Evolutionary conservation across 92 coral and sea anemone genomes (phyloP).

Genomic region (Chrysogorgia sp.): DNA sequence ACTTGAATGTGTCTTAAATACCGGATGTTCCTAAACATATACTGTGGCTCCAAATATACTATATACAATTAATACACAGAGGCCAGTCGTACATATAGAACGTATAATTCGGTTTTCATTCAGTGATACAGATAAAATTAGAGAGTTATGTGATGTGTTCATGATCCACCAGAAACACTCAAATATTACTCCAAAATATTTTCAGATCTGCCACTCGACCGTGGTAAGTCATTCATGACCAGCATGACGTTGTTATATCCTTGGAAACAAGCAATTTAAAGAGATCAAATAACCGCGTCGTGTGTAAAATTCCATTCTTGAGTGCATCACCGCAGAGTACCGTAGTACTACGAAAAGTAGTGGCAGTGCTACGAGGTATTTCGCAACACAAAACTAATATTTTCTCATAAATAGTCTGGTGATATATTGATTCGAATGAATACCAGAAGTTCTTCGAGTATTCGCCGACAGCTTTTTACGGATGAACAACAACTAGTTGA

Average conservation of each 20-base stretch:
- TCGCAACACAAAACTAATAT: not conserved
- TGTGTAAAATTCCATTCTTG: slow-evolving; percentile 39
- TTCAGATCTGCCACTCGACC: not conserved
- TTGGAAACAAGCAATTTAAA: slow-evolving; percentile 44
- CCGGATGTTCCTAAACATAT: slow-evolving; percentile 19
- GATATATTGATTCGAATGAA: slow-evolving; percentile 18
- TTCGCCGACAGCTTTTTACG: slow-evolving; percentile 28
- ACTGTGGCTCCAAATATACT: too few relatives aligned
- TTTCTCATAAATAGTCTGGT: slow-evolving; percentile 1
- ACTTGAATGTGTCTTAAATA: slow-evolving; percentile 3
- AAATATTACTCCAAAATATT: too few relatives aligned
- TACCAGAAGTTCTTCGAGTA: slow-evolving; percentile 14
- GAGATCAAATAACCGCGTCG: slow-evolving; percentile 51
- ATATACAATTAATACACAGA: too few relatives aligned
- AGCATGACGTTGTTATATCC: slow-evolving; percentile 42
- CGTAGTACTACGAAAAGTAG: slow-evolving; percentile 71
- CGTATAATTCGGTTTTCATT: too few relatives aligned
- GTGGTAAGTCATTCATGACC: slow-evolving; percentile 21
- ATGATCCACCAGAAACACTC: too few relatives aligned
- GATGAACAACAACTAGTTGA: slow-evolving; percentile 15
- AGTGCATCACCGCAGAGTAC: slow-evolving; percentile 21
- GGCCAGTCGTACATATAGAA: too few relatives aligned
- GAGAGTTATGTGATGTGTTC: too few relatives aligned
- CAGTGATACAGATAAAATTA: too few relatives aligned
- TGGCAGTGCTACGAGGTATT: slow-evolving; percentile 49